These are phyloP conservation scores for zebrafish (Danio rerio) DNA, from an alignment of 2,113 vertebrate species.

Conservation along the genomic window DNA sequence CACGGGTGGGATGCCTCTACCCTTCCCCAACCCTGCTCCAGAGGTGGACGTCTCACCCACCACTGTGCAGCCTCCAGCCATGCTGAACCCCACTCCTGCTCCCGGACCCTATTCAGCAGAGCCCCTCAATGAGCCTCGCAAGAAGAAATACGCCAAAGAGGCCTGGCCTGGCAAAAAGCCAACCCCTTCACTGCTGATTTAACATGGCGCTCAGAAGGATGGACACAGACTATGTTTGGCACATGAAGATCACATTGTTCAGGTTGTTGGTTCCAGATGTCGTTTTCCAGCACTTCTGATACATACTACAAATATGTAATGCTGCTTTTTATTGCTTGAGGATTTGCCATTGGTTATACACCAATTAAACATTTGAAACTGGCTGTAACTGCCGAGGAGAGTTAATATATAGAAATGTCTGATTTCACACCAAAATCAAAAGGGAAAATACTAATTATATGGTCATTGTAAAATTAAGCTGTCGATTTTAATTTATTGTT, in stretches of 20 bases:
- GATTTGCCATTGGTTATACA: no score
- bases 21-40: slow-evolving; percentile 88
- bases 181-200: slow-evolving; percentile 88
- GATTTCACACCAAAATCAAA: no score
- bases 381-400: no score
- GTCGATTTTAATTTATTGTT: no score
- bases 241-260: neutral
- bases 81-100: slow-evolving; percentile 80
- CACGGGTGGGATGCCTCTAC: slow-evolving; percentile 81
- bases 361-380: no score
- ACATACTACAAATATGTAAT: neutral
- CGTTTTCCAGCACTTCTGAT: neutral
- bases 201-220: slow-evolving; percentile 29
- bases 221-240: no score
- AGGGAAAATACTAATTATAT: no score
- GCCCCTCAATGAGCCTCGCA: slow-evolving; percentile 85
- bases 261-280: neutral
- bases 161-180: slow-evolving; percentile 93
- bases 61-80: slow-evolving; percentile 78
- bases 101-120: slow-evolving; percentile 84
- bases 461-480: no score
- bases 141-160: slow-evolving; percentile 92
- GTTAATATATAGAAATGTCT: no score
- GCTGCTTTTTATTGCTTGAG: no score
- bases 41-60: slow-evolving; percentile 85